These are phyloP conservation scores for Nesospiza acunhae DNA, from an alignment of 2,113 vertebrate genomes.

Conservation along the genomic window DNA sequence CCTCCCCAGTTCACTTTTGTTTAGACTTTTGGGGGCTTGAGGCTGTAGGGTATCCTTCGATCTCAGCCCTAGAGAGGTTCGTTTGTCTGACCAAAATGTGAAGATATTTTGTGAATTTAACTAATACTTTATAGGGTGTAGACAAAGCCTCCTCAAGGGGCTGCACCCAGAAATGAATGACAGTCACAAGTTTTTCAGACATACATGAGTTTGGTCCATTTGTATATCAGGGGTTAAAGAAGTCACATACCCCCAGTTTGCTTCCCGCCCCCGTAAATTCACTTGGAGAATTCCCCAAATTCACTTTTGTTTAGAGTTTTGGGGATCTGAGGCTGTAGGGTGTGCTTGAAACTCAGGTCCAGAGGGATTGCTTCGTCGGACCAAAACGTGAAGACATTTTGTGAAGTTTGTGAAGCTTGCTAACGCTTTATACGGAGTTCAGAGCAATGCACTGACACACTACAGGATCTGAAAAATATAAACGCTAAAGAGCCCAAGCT, in stretches of 20 bases:
- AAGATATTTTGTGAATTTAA: too few species aligned
- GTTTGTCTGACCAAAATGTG: too few species aligned
- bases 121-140: background rate
- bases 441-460: accelerated
- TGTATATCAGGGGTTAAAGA: background rate
- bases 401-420: too few species aligned
- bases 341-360: background rate
- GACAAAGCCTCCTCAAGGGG: background rate
- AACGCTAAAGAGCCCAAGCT: too few species aligned
- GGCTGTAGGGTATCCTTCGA: too few species aligned
- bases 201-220: too few species aligned
- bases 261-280: too few species aligned
- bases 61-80: too few species aligned
- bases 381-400: too few species aligned
- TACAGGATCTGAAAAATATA: accelerated
- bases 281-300: background rate
- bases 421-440: accelerated
- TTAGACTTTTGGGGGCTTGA: background rate
- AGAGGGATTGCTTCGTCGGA: background rate
- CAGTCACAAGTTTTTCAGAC: background rate
- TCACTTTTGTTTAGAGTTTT: background rate
- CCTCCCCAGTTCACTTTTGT: background rate
- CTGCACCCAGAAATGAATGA: background rate
- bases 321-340: background rate
- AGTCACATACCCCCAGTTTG: background rate